These are phyloP conservation scores for Malaclemys terrapin DNA, from an alignment of 2,113 vertebrate genomes.

Conservation along the genomic window DNA sequence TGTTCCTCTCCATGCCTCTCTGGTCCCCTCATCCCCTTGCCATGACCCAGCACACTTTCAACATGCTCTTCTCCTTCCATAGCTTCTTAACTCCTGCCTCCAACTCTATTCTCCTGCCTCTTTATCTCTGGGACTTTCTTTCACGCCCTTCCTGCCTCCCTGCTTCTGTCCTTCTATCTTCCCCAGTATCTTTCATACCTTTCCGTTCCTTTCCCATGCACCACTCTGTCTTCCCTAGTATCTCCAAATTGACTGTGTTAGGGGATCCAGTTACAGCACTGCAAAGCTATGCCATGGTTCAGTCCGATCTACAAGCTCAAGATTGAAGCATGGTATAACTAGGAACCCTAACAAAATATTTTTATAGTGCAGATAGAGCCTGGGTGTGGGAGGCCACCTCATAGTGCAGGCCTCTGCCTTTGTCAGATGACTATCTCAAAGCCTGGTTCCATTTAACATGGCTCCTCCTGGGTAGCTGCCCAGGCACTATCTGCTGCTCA, in stretches of 20 bases:
- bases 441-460: background rate
- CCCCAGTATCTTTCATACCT: background rate
- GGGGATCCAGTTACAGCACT: background rate
- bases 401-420: background rate
- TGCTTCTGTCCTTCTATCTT: background rate
- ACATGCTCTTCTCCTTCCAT: background rate
- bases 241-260: background rate
- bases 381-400: conserved; percentile 15
- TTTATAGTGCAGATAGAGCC: background rate
- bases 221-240: rapidly evolving
- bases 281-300: background rate
- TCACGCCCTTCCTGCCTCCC: background rate
- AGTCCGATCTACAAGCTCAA: conserved; percentile 25
- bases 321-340: conserved; percentile 1
- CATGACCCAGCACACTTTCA: background rate
- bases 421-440: conserved; percentile 27
- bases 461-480: conserved; percentile 5
- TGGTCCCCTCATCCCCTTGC: background rate
- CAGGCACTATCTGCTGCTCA: background rate
- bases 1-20: background rate
- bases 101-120: background rate
- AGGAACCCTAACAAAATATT: conserved; percentile 27
- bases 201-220: background rate
- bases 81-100: background rate
- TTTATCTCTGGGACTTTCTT: background rate